Evolutionary conservation across 2,888 invertebrate genomes (phyloP), one percentile per base, ranked within the genome.

Genomic region (Bombylius discolor): DNA sequence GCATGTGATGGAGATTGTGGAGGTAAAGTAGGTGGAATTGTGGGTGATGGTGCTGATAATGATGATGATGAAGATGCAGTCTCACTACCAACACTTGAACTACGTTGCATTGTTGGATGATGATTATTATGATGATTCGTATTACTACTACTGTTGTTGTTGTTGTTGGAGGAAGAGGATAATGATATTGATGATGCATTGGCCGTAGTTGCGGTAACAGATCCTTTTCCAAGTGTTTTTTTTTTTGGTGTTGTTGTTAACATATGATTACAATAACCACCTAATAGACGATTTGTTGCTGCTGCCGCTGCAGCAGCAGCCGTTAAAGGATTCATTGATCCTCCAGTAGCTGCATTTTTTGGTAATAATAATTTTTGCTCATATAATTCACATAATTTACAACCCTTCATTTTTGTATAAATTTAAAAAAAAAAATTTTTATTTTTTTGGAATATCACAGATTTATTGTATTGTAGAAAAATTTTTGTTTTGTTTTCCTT

Each of bases 61-160:
- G 67, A 64, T 46, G 67, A 65, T 52, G 62, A 58, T 34, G 70
- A 66, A 53, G 69, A 71, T 58, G 68, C 61, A 58, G 71, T 70
- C 60, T 71, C 70, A 61, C 69, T 71, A 64, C 71, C 68, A 56
- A 69, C 69, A 63, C 70, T 71, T 49, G 70, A 69, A 62, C 71
- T 70, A 55, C 69, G 68, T 53, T 56, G 57, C 56, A 50, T 53
- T 60, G 47, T 52, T 49, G 39, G 39, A 5, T 42, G 34, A 36
- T 36, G 39, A 42, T 9, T n/a, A n/a, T n/a, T n/a, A n/a, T 23
- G 23, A 23, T 23, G 1, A 23, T 23, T 23, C 23, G 23, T 23
- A 23, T 23, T 23, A 23, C 23, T 53, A 56, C 57, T 58, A 48
- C 56, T 51, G 56, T 36, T 56, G 51, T 44, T 66, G 67, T 48